phyloP scores from a whole-genome alignment of 2,113 vertebrate species.

The Brachyhypopomus gauderio region DNA sequence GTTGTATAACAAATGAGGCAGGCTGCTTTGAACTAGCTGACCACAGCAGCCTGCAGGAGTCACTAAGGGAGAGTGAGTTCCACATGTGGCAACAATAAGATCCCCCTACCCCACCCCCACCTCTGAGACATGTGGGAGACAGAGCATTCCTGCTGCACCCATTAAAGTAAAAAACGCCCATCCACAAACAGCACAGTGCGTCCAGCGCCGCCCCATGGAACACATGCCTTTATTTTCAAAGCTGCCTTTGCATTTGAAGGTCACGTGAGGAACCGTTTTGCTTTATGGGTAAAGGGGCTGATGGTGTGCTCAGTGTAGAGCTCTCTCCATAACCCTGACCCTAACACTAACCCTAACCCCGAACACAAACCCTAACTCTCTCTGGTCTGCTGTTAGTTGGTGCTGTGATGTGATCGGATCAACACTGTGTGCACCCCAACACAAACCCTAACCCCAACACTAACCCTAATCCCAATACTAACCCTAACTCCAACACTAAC shows the following conservation, averaged over 20 bases:
- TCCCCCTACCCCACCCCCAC: conserved; percentile 62
- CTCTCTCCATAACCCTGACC: neutral
- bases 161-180: conserved; percentile 77
- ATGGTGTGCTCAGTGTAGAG: neutral
- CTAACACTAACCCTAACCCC: no score
- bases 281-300: conserved; percentile 13
- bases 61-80: conserved; percentile 56
- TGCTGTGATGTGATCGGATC: no score
- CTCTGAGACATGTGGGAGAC: conserved; percentile 77
- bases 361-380: no score
- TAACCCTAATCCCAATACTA: no score
- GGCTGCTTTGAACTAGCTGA: conserved; percentile 78
- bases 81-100: conserved; percentile 83
- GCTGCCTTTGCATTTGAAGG: conserved; percentile 40
- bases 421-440: no score
- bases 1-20: conserved; percentile 80
- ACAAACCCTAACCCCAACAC: no score
- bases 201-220: conserved; percentile 47
- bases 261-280: conserved; percentile 36
- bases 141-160: conserved; percentile 75
- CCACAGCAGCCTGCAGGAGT: conserved; percentile 78
- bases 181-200: conserved; percentile 66
- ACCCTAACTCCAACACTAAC: no score
- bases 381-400: no score
- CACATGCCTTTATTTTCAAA: conserved; percentile 52